Base-by-base conservation (phyloP, 2,113 vertebrate species). In the Triplophysa rosa region DNA sequence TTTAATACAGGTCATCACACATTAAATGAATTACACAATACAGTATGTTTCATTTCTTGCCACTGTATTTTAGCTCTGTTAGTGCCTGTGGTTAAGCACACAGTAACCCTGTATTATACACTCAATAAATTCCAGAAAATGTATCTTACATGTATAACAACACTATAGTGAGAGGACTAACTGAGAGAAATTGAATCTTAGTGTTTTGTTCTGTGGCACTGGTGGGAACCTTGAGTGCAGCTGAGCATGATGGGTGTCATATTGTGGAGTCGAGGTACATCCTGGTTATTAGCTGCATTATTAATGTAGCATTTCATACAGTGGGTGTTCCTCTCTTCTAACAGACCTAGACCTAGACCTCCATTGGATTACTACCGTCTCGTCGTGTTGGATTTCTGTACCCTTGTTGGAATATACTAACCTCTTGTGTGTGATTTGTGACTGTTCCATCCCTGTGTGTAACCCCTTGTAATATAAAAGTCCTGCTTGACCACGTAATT, bases 191-290 rank as follows among this genome's bases (percentile, higher is more conserved):
- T 49, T 1, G 26, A 73, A 83, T 70, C 77, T 8, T 14, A 12
- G 69, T n/a, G 49, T 40, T 42, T 66, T 67, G 69, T 80, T 58
- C 49, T 29, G 24, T n/a, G 59, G 40, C 24, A 47, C 33, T 40
- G 24, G 33, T 58, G 29, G 19, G 40, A 67, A 61, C 62, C 49
- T 52, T 17, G 8, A 49, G 74, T 78, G 59, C 59, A 47, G 68
- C 14, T 19, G 19, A 62, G 23, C 76, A 76, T 56, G 64, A 58
- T 61, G 14, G 80, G 77, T 79, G 65, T 79, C 80, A 54, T 67
- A 61, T 82, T 82, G 61, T 49, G 11, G 21, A 45, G 23, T 19
- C 37, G 33, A 8, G 10, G 49, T 40, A 49, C 26, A 65, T 52
- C 9, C 24, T 52, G 2, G 40, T 62, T 9, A 21, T 49, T 29